Base-by-base conservation (phyloP, 1,140 invertebrate species). In the Lepidurus couesii region DNA sequence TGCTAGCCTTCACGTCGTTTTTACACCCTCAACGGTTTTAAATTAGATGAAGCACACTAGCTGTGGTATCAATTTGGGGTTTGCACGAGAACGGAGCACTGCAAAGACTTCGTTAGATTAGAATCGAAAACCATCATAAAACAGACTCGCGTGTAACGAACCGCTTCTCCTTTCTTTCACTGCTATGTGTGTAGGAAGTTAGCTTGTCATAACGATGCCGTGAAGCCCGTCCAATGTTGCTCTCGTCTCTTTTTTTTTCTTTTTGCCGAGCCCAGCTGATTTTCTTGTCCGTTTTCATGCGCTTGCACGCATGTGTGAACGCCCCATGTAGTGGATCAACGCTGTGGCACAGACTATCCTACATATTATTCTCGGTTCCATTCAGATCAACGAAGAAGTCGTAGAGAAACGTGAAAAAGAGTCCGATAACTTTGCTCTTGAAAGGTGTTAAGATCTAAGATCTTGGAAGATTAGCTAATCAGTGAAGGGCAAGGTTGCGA, bases 161-260 rank as follows among this genome's bases (percentile, higher is more conserved):
- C 6, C 13, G 8, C 16, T 65, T 65, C 6, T 16, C 13, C 21
- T 65, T 65, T 65, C 21, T 13, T 65, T 47, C 16, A 65, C 21
- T 21, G 16, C 21, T 21, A 21, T 65, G 16, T 65, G 13, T 65
- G 53, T 65, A n/a, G 53, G 8, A n/a, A n/a, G 8, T 65, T 65
- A 65, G 53, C 21, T 65, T 65, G 16, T 65, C 53, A 65, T 65
- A 65, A 65, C 53, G 53, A 65, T 65, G 13, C 53, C 21, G 53
- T 65, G 53, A 65, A 65, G 53, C 53, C 53, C 21, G 16, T 65
- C 53, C 21, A 65, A 65, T 65, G 53, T 47, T 47, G 16, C 45
- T 65, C 21, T 13, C 53, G 8, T 65, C 7, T 21, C n/a, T 65
- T 65, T 65, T 65, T 16, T 7, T 21, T 65, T 65, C 3, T 65